These are phyloP conservation scores for Drosophila takahashii DNA, from an alignment of 1,140 invertebrate genomes.

Conservation along the genomic window DNA sequence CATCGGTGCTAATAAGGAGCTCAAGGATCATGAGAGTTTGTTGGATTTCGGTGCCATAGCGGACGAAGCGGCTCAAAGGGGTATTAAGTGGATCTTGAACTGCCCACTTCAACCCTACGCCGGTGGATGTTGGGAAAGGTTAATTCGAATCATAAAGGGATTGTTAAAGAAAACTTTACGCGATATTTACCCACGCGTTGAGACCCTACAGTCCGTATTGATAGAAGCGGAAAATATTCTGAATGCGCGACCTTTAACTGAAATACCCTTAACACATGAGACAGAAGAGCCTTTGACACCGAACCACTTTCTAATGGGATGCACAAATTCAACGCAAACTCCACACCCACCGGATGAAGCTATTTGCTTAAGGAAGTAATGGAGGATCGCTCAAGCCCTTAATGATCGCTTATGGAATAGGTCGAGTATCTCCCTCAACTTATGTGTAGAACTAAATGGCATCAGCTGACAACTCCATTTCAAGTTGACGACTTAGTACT, in stretches of 20 bases:
- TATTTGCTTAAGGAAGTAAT: slow-evolving; percentile 1
- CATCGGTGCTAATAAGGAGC: no score
- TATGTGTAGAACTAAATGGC: not conserved
- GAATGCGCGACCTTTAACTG: not conserved
- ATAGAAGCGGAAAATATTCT: not conserved
- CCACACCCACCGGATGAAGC: not conserved
- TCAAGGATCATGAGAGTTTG: no score
- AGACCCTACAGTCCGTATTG: not conserved
- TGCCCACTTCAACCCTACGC: not conserved
- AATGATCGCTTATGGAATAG: not conserved
- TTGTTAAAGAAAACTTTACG: not conserved
- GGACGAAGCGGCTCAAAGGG: no score
- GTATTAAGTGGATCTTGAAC: not conserved
- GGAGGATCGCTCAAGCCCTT: no score
- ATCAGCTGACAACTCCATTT: no score
- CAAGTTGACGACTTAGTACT: not conserved
- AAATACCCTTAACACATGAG: not conserved
- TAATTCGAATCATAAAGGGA: not conserved
- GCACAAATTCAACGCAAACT: not conserved
- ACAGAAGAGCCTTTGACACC: not conserved
- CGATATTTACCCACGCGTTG: not conserved
- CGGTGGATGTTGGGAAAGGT: not conserved
- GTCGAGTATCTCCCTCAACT: not conserved
- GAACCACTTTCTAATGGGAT: slow-evolving; percentile 3
- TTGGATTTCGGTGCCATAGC: no score